Evolutionary conservation across 53 echinoderm and acorn worm genomes (phyloP).

Genomic region (Hippasteria phrygiana): DNA sequence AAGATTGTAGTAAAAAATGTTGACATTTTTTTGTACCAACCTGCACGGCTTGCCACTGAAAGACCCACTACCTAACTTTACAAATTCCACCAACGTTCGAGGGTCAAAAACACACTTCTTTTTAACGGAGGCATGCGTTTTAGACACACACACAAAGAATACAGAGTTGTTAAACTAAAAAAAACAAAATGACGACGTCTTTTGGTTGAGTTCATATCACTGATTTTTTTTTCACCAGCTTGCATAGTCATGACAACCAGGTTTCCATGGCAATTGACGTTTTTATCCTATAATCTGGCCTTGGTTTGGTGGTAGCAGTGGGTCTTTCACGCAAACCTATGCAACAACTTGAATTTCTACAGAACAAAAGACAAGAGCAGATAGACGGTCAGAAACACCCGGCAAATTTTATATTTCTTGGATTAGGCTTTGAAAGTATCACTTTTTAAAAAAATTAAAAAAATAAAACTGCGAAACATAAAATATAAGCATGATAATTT

Average conservation of each 20-base stretch:
- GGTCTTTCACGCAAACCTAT: constrained; percentile 65
- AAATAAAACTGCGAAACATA: no score
- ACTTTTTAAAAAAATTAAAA: background rate
- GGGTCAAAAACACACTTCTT: background rate
- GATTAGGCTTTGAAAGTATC: background rate
- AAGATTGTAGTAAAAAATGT: background rate
- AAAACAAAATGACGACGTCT: background rate
- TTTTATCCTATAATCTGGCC: background rate
- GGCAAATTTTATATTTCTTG: background rate
- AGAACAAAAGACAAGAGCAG: constrained; percentile 26
- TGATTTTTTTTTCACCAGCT: constrained; percentile 10
- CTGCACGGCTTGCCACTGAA: constrained; percentile 43
- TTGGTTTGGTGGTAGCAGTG: constrained; percentile 60
- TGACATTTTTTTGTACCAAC: background rate
- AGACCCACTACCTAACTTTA: constrained; percentile 71
- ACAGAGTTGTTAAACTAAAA: background rate
- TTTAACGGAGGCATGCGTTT: constrained; percentile 9
- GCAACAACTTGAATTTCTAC: constrained; percentile 30
- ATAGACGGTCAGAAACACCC: background rate
- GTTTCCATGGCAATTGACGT: constrained; percentile 20
- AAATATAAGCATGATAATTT: no score
- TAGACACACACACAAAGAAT: constrained; percentile 21
- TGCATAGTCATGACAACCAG: constrained; percentile 44
- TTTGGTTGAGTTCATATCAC: constrained; percentile 2
- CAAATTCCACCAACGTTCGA: background rate